Evolutionary conservation across 2,113 vertebrate genomes (phyloP).

Genomic region (Aix galericulata): DNA sequence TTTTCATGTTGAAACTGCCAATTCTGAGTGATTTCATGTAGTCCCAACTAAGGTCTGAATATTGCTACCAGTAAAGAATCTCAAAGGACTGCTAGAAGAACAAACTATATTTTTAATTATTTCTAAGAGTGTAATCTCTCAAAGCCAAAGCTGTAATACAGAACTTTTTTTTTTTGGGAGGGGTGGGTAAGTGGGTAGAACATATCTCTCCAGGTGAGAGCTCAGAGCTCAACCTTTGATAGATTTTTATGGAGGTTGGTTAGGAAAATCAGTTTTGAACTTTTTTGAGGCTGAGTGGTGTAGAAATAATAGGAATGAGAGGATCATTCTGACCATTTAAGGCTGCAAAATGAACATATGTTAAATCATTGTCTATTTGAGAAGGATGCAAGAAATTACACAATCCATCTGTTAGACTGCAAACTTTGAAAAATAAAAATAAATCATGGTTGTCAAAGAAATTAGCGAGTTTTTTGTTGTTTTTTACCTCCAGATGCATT

Average conservation of each 20-base stretch:
- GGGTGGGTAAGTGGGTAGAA: background rate
- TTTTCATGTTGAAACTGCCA: rapidly evolving
- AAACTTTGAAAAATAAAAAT: constrained; percentile 1
- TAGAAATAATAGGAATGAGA: background rate
- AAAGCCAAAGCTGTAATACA: background rate
- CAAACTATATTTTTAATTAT: background rate
- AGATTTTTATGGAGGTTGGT: background rate
- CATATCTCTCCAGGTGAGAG: background rate
- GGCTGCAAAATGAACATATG: background rate
- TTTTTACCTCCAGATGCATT: constrained; percentile 18
- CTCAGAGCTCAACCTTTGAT: background rate
- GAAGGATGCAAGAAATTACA: background rate
- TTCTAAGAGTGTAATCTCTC: background rate
- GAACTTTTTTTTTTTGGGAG: background rate
- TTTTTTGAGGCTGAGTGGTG: background rate
- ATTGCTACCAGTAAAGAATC: too few relatives aligned
- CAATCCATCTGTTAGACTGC: constrained; percentile 16
- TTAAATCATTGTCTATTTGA: background rate
- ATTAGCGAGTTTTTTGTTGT: background rate
- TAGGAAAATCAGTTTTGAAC: background rate
- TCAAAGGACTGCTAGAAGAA: background rate
- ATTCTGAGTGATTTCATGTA: background rate
- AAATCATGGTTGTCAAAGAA: constrained; percentile 26
- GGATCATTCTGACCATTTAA: background rate
- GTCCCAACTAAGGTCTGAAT: background rate